Base-by-base conservation (phyloP, 2,888 invertebrate genomes). In the Pyralis farinalis region DNA sequence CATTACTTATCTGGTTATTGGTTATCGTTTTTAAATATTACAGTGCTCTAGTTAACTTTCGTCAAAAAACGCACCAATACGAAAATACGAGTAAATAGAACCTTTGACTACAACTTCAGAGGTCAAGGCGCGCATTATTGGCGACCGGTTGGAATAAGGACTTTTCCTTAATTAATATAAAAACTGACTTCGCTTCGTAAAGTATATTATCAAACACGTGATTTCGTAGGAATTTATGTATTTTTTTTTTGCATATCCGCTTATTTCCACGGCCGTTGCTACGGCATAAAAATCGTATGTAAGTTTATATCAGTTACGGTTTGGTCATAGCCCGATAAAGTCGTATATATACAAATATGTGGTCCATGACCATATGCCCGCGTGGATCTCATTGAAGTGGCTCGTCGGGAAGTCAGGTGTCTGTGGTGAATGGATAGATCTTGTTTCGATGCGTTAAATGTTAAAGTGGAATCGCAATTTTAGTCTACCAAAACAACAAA, bases 341-440 rank as follows among this genome's bases (percentile, higher is more conserved):
- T 32, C 32, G 38, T 33, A 4, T 5, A n/a, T n/a, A n/a, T n/a
- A 7, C 12, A 10, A 31, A 31, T 7, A 12, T 31, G 12, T 12
- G 31, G 16, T 16, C 16, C 2, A 4, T 16, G n/a, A n/a, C n/a
- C 16, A 16, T 3, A 16, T 4, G 16, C 3, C 4, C 7, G 11
- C 10, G 6, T 30, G 1, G 3, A 8, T 25, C 1, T 7, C 21
- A 21, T 21, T 25, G 7, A 25, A 29, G 12, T 29, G 28, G 16
- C 4, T 5, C 11, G 7, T 2, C 25, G n/a, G 25, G 25, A 21
- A 9, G 12, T 5, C 28, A 29, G 36, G 21, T 29, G 36, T 37
- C 36, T 30, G 20, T 37, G 29, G 20, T 37, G 36, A 37, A 37
- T 37, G 29, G 36, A 12, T 16, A 36, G 28, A 37, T 29, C 36